phyloP scores from a whole-genome alignment of 64 coral and sea anemone genomes.

The Dendrophyllia cribrosa region DNA sequence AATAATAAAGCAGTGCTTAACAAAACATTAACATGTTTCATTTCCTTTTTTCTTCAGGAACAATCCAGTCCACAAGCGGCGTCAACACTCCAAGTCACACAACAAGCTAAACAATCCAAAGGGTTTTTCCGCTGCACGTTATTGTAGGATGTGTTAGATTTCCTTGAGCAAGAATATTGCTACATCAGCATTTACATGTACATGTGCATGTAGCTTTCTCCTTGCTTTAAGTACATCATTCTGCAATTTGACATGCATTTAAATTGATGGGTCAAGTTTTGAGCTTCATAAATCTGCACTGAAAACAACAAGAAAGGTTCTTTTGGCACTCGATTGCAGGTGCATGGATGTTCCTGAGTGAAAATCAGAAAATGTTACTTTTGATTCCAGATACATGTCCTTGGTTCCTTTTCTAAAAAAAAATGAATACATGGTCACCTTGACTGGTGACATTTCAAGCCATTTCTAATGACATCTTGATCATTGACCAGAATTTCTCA shows the following conservation, averaged over 20 bases:
- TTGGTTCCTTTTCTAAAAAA: no score
- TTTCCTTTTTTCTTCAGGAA: slow-evolving; percentile 55
- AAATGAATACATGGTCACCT: no score
- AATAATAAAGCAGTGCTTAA: neutral
- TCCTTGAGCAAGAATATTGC: neutral
- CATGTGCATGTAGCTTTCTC: neutral
- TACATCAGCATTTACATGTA: neutral
- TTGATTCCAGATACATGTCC: no score
- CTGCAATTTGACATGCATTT: neutral
- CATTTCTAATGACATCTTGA: no score
- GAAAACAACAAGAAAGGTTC: no score
- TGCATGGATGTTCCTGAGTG: no score
- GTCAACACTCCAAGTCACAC: slow-evolving; percentile 70
- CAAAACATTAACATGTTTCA: neutral
- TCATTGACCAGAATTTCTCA: no score
- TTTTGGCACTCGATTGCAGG: no score
- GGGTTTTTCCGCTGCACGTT: slow-evolving; percentile 43
- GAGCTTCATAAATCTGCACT: neutral
- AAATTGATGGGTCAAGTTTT: slow-evolving; percentile 11
- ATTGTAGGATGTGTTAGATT: slow-evolving; percentile 24
- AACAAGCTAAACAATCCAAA: slow-evolving; percentile 61
- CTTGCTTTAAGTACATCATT: neutral
- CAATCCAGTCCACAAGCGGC: slow-evolving; percentile 83
- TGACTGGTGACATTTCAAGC: no score
- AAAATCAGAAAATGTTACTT: no score